Base-by-base conservation (phyloP, 1,140 invertebrate species). In the Solenopsis invicta region DNA sequence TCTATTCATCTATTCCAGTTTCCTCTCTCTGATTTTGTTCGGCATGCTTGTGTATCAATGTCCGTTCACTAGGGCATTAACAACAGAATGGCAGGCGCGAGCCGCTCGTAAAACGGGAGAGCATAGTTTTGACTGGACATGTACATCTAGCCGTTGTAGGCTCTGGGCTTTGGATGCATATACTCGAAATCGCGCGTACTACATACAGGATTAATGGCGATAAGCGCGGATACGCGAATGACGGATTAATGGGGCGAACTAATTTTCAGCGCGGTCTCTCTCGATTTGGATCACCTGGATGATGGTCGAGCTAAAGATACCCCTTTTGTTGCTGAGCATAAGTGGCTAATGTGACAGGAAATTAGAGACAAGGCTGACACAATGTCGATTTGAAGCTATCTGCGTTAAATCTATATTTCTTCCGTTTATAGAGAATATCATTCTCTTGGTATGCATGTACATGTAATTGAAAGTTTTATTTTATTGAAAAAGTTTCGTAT, bases 61-160 rank as follows among this genome's bases (percentile, higher is more conserved):
- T 82, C 54, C 66, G 54, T 62, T 72, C 64, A 24, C 13, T 34
- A 29, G 45, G 82, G 77, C 77, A 56, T 82, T 86, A 86, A 82
- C 66, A 82, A 64, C 85, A 41, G 56, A 80, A 67, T 21, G 50
- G 59, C 66, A 67, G 64, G 29, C 64, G 50, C 72, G 74, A 75
- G 74, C 41, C 24, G 52, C 77, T 86, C 77, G 66, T 86, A 82
- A 86, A 82, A 48, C 48, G 48, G 24, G 8, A 48, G 66, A 24
- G 41, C 77, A 12, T 41, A 13, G 16, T 50, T 82, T 52, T 62
- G 18, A n/a, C 50, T 48, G 18, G 29, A 59, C 75, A 34, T 24
- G 21, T 48, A 69, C 48, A 48, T 81, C 50, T 45, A 50, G 41
- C 24, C n/a, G 16, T 18, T 18, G 34, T 59, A 85, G 62, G 24